Conservation (phyloP, 1,140 invertebrate genomes). For the Drosophila suzukii region DNA sequence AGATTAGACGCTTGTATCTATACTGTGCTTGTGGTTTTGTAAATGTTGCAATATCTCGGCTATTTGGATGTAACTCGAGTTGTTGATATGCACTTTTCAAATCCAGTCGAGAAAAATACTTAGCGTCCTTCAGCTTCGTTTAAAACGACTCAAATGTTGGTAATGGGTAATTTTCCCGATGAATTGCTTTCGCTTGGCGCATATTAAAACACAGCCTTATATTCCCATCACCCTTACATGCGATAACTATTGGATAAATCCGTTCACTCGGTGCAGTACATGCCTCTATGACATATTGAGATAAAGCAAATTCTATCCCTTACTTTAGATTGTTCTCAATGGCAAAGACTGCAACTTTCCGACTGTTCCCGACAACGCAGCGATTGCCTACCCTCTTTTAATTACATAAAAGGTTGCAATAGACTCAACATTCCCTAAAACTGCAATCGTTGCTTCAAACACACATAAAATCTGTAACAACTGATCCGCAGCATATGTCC, state of each 20-base stretch:
- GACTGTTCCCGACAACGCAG: neutral
- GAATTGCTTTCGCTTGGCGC: neutral
- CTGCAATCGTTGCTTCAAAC: constrained; percentile 12
- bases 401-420: constrained; percentile 3
- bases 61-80: constrained; percentile 3
- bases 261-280: neutral
- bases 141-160: constrained; percentile 12
- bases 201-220: constrained; percentile 8
- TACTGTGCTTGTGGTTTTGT: constrained; percentile 17
- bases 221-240: constrained; percentile 26
- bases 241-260: constrained; percentile 17
- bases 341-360: constrained; percentile 3
- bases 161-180: constrained; percentile 5
- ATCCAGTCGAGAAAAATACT: constrained; percentile 6
- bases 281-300: neutral
- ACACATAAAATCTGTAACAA: constrained; percentile 10
- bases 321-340: neutral
- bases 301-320: constrained; percentile 1
- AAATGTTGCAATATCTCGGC: constrained; percentile 21
- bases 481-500: constrained; percentile 11
- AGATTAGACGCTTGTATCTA: constrained; percentile 23
- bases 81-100: constrained; percentile 21
- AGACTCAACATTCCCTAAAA: constrained; percentile 4
- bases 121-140: constrained; percentile 5
- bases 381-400: constrained; percentile 1